Percentiles rank a stretch among this genome's conserved stretches.
phyloP scores from a whole-genome alignment of 2,888 invertebrate genomes.

The Mythimna loreyi region DNA sequence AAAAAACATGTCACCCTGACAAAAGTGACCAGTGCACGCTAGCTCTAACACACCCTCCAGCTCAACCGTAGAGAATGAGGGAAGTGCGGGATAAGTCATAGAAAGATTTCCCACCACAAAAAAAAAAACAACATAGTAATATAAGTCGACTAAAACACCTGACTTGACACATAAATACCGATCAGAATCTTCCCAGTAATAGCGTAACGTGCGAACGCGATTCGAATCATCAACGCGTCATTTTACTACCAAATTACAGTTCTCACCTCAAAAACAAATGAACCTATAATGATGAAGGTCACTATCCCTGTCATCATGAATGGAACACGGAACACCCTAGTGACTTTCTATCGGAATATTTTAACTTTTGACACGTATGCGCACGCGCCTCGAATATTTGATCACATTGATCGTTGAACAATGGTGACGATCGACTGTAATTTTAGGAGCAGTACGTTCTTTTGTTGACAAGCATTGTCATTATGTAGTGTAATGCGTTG shows the following conservation, averaged over 20 bases:
- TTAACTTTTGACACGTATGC: slow-evolving; percentile 79
- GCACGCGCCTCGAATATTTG: slow-evolving; percentile 83
- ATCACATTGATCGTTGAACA: slow-evolving; percentile 79
- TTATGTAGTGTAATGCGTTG: slow-evolving; percentile 58
- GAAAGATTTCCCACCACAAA: no score
- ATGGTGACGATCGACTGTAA: slow-evolving; percentile 75
- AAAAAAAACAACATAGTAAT: slow-evolving; percentile 2
- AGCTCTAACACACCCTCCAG: no score
- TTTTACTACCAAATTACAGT: slow-evolving; percentile 66
- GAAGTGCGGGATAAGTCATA: no score
- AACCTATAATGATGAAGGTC: slow-evolving; percentile 57
- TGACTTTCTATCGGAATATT: slow-evolving; percentile 89
- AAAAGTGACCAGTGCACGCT: no score
- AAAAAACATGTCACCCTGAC: no score
- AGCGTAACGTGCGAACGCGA: slow-evolving; percentile 28
- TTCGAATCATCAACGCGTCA: slow-evolving; percentile 53
- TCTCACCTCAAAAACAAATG: slow-evolving; percentile 65
- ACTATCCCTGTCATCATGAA: slow-evolving; percentile 66
- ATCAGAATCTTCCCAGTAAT: slow-evolving; percentile 34
- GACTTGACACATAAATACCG: slow-evolving; percentile 41
- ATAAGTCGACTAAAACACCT: slow-evolving; percentile 16
- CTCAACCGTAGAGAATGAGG: no score
- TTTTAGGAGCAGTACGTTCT: slow-evolving; percentile 77
- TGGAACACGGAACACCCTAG: slow-evolving; percentile 70
- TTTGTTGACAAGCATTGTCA: slow-evolving; percentile 59